These are phyloP conservation scores for Dromiciops gliroides DNA, from an alignment of 2,113 vertebrate genomes.

Conservation along the genomic window DNA sequence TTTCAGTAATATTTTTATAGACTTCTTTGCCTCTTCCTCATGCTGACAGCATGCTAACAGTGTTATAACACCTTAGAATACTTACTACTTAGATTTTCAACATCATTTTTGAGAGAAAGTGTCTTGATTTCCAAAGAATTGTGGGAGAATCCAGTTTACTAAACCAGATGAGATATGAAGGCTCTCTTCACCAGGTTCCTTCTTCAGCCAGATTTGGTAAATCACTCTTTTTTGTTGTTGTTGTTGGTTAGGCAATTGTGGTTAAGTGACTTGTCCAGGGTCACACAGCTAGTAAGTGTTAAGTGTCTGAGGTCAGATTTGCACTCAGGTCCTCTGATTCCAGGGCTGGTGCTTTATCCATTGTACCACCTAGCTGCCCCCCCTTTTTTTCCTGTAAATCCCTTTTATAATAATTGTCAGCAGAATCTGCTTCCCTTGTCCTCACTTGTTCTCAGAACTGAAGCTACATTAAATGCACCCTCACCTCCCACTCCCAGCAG, in stretches of 20 bases:
- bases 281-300: too few species aligned
- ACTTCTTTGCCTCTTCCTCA: background rate
- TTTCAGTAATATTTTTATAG: background rate
- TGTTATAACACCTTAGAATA: background rate
- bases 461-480: background rate
- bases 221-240: too few species aligned
- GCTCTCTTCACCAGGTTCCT: background rate
- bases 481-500: background rate
- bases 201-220: slow-evolving; percentile 14
- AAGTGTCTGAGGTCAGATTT: too few species aligned
- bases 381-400: too few species aligned
- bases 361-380: too few species aligned
- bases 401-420: background rate
- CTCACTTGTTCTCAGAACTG: background rate
- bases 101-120: slow-evolving; percentile 3
- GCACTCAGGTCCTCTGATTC: too few species aligned
- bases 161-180: background rate
- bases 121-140: background rate
- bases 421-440: background rate
- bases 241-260: too few species aligned
- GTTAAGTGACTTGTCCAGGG: too few species aligned
- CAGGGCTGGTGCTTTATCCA: too few species aligned
- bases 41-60: background rate
- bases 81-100: background rate
- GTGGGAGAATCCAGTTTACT: slow-evolving; percentile 1